Evolutionary conservation across 2,888 invertebrate species (phyloP).

Genomic region (Dryococelus australis): DNA sequence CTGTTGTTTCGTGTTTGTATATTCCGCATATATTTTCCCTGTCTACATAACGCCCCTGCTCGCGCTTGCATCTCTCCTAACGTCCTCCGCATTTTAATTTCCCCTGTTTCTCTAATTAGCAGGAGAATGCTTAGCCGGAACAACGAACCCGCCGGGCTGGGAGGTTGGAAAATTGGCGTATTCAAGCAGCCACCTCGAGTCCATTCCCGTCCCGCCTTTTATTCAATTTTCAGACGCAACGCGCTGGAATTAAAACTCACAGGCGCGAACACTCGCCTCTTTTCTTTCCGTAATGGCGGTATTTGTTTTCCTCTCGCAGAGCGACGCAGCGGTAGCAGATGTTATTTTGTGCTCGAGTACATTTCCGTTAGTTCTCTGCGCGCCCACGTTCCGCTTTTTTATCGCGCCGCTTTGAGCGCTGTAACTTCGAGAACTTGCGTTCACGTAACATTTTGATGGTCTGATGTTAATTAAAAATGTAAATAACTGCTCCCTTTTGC

Average conservation of each 20-base stretch:
- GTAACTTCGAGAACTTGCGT: background rate
- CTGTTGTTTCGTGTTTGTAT: background rate
- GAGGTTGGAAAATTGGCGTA: background rate
- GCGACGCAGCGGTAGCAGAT: conserved; percentile 6
- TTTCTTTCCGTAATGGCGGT: background rate
- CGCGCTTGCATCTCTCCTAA: background rate
- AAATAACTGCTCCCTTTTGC: background rate
- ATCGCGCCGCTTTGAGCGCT: background rate
- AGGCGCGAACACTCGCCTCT: background rate
- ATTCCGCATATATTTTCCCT: background rate
- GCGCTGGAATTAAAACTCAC: background rate
- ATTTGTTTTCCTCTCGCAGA: background rate
- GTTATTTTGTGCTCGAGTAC: background rate
- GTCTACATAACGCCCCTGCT: too few species aligned
- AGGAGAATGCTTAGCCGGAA: background rate
- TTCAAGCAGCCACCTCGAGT: background rate
- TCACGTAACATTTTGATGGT: background rate
- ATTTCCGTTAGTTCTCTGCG: background rate
- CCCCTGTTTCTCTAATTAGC: conserved; percentile 16
- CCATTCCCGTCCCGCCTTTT: background rate
- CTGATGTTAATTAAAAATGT: background rate
- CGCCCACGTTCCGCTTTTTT: background rate
- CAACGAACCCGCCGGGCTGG: background rate
- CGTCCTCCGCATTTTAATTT: background rate
- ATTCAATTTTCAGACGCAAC: background rate